Conservation (phyloP, 2,113 vertebrate genomes). For the Sakesphorus luctuosus region DNA sequence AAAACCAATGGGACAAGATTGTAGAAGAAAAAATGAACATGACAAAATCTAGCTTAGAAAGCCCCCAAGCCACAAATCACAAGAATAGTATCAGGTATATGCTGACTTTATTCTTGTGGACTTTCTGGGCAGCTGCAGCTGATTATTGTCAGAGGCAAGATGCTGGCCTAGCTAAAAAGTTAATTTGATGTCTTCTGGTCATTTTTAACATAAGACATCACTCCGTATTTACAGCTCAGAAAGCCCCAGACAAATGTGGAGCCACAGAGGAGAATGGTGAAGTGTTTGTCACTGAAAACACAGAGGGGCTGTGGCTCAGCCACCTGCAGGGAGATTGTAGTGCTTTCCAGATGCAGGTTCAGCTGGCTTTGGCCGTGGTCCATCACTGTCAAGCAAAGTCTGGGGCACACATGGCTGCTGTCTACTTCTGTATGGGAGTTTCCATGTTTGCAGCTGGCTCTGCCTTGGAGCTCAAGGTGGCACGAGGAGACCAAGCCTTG, state of each 20-base stretch:
- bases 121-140: background rate
- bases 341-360: background rate
- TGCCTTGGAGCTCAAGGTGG: rapidly evolving
- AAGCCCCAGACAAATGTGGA: background rate
- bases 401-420: background rate
- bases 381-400: rapidly evolving
- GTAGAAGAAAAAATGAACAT: background rate
- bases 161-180: background rate
- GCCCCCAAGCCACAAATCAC: background rate
- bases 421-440: background rate
- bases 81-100: background rate
- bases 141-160: background rate
- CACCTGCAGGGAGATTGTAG: background rate
- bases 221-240: background rate
- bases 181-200: background rate
- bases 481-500: background rate
- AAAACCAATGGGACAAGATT: background rate
- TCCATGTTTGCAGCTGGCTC: background rate
- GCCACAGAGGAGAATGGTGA: rapidly evolving
- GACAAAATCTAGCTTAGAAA: background rate
- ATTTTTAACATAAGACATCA: background rate
- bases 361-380: background rate
- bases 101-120: background rate
- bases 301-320: background rate
- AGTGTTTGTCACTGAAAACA: background rate